Percentiles rank a stretch among this genome's conserved stretches.
Conservation (phyloP, 2,797 vertebrate species). For the Onychomys leucogaster region DNA sequence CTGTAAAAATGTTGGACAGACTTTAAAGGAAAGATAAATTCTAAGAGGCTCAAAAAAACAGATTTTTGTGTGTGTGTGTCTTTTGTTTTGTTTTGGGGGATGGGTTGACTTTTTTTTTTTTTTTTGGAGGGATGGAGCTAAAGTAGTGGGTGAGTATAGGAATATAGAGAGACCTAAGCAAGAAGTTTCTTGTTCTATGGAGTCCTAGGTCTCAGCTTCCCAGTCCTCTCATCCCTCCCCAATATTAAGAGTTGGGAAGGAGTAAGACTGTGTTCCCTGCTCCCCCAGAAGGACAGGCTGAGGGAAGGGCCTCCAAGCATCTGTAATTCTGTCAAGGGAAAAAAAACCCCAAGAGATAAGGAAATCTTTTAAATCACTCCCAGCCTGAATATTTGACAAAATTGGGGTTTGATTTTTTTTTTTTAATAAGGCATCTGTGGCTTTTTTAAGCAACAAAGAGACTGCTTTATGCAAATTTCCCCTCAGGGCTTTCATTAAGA, state of each 20-base stretch:
- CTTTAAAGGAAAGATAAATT: conserved; percentile 42
- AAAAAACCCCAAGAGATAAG: conserved; percentile 21
- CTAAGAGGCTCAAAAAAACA: neutral
- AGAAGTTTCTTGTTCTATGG: neutral
- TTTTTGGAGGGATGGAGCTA: neutral
- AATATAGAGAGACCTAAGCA: neutral
- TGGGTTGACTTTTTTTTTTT: too few species aligned
- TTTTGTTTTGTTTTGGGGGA: too few species aligned
- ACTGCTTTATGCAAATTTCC: conserved; percentile 77
- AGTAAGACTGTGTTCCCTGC: neutral
- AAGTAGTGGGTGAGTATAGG: neutral
- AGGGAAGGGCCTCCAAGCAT: neutral
- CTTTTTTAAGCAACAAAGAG: conserved; percentile 74
- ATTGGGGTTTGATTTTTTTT: conserved; percentile 69
- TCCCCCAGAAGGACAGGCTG: neutral
- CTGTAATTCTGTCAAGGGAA: neutral
- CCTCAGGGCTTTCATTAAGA: conserved; percentile 76
- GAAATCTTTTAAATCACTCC: conserved; percentile 61
- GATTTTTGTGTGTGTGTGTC: too few species aligned
- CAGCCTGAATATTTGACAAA: conserved; percentile 73
- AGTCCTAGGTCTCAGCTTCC: neutral
- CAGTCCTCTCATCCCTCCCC: neutral
- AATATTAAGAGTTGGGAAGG: too few species aligned
- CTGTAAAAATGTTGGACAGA: neutral
- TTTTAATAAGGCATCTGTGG: conserved; percentile 74